phyloP scores from a whole-genome alignment of 1,140 invertebrate genomes.

The Cyclina sinensis region DNA sequence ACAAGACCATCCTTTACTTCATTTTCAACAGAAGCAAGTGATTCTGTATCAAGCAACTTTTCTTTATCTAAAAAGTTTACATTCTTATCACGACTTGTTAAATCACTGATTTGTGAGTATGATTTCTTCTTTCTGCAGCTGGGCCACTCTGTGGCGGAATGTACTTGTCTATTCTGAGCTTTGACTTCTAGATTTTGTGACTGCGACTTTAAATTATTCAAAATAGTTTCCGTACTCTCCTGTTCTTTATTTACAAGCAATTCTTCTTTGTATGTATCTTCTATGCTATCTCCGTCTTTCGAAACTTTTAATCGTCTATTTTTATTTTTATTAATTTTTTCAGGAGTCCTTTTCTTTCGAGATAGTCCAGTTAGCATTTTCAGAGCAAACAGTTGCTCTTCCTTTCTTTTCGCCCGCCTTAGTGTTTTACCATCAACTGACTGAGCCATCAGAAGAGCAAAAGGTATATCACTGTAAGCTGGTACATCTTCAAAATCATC shows the following conservation, averaged over 20 bases:
- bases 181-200: too few species aligned
- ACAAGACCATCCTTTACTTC: too few species aligned
- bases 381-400: neutral
- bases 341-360: neutral
- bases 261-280: neutral
- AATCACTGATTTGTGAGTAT: too few species aligned
- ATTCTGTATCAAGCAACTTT: too few species aligned
- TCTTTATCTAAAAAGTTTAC: too few species aligned
- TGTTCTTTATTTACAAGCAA: neutral
- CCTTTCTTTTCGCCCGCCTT: neutral
- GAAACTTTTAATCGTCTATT: neutral
- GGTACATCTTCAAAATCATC: conserved; percentile 6
- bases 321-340: neutral
- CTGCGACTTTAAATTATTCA: neutral
- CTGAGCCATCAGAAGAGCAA: neutral
- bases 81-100: too few species aligned
- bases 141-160: too few species aligned
- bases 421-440: neutral
- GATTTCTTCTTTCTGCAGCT: too few species aligned
- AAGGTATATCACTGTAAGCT: conserved; percentile 18
- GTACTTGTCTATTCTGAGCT: too few species aligned
- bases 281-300: neutral
- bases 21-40: too few species aligned
- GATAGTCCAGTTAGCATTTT: neutral
- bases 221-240: neutral